Conservation (phyloP, 2,888 invertebrate genomes). For the Tetragonula carbonaria region DNA sequence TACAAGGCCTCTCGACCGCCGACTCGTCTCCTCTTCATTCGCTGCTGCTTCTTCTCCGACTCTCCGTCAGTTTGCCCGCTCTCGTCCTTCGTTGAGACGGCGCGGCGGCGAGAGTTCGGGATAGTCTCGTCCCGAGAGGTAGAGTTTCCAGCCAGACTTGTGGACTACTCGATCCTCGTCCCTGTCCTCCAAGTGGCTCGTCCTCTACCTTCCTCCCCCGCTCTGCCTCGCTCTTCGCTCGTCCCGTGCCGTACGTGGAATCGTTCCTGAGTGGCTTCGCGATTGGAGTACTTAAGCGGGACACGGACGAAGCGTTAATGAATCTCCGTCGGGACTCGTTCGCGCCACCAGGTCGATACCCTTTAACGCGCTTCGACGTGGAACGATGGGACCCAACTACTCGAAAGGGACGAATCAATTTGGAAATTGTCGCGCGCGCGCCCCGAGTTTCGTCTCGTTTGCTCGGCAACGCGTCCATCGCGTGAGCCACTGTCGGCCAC, state of each 20-base stretch:
- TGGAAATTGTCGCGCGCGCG: conserved; percentile 47
- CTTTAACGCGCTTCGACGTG: conserved; percentile 50
- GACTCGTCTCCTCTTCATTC: background rate
- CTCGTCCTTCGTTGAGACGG: conserved; percentile 40
- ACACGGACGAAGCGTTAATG: conserved; percentile 73
- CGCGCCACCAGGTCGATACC: conserved; percentile 65
- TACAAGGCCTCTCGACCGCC: conserved; percentile 50
- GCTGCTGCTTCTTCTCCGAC: conserved; percentile 29
- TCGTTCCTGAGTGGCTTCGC: conserved; percentile 71
- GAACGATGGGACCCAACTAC: conserved; percentile 35
- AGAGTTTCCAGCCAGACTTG: conserved; percentile 67
- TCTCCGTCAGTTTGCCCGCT: conserved; percentile 13
- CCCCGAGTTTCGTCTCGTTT: background rate
- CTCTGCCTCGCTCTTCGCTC: background rate
- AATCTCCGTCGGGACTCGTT: conserved; percentile 71
- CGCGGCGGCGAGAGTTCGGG: conserved; percentile 37
- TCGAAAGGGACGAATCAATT: conserved; percentile 67
- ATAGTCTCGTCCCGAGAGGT: conserved; percentile 64
- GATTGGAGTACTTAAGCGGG: conserved; percentile 73
- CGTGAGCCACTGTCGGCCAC: too few species aligned
- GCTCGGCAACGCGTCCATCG: background rate
- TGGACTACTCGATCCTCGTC: conserved; percentile 60
- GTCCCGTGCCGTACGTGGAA: conserved; percentile 56
- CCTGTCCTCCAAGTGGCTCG: conserved; percentile 56
- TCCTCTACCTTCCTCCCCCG: background rate